Percentiles rank a stretch among this genome's conserved stretches.
phyloP scores from a whole-genome alignment of 2,113 vertebrate genomes.

The Trichechus manatus region DNA sequence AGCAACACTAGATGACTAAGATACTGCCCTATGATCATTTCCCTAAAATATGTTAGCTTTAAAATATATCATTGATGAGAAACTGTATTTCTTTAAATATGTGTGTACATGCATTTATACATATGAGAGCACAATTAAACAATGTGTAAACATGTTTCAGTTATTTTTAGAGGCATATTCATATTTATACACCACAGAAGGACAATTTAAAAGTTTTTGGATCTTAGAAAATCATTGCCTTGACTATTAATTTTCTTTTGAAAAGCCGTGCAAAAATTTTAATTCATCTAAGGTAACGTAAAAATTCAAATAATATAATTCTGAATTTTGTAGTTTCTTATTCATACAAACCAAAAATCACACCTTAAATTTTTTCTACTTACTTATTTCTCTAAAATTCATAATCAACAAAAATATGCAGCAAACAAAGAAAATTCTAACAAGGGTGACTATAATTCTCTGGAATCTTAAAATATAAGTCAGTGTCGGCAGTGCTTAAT shows the following conservation, averaged over 20 bases:
- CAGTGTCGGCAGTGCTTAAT: not conserved
- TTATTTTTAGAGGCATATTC: conserved; percentile 8
- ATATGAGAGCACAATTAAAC: not conserved
- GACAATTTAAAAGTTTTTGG: not conserved
- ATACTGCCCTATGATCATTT: not conserved
- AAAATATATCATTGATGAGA: not conserved
- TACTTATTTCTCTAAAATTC: conserved; percentile 81
- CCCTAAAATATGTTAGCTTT: not conserved
- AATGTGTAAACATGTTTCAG: not conserved
- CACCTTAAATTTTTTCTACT: conserved; percentile 64
- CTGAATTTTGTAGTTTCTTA: conserved; percentile 29
- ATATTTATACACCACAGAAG: not conserved
- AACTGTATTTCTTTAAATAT: not conserved
- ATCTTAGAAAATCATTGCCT: not conserved
- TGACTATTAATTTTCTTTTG: conserved; percentile 14
- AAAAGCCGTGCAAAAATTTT: conserved; percentile 43
- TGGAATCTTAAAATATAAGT: conserved; percentile 44
- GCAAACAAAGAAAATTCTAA: conserved; percentile 53
- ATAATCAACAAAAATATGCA: conserved; percentile 74
- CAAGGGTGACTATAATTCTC: conserved; percentile 21
- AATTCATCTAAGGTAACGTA: conserved; percentile 71
- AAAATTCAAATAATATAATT: conserved; percentile 75
- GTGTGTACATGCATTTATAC: not conserved
- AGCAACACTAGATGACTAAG: too few species aligned
- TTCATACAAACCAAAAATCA: conserved; percentile 59